A percentile compares a stretch with the other conserved stretches of the same genome.
phyloP scores from a whole-genome alignment of 1,140 invertebrate species.

The Brachionus rubens region DNA sequence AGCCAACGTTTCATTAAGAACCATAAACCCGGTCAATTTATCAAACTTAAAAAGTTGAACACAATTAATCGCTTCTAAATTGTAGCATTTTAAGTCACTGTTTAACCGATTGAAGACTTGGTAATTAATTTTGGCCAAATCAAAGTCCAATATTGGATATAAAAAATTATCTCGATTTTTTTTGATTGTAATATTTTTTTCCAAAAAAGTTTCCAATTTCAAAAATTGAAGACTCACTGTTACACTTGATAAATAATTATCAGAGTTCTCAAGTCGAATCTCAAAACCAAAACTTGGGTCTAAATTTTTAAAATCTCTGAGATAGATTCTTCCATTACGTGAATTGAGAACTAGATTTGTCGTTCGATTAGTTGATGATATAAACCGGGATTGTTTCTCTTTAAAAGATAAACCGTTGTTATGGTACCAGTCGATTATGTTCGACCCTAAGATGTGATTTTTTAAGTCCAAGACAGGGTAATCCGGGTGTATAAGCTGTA shows the following conservation, averaged over 20 bases:
- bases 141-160: background rate
- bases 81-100: background rate
- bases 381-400: background rate
- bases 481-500: background rate
- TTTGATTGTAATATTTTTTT: background rate
- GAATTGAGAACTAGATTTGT: background rate
- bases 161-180: background rate
- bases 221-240: no score
- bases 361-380: background rate
- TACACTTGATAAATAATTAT: background rate
- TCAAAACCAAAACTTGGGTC: background rate
- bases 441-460: background rate
- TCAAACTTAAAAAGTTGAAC: background rate
- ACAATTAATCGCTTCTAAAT: background rate
- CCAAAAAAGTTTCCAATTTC: background rate
- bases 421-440: background rate
- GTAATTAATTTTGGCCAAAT: background rate
- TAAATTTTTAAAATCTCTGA: background rate
- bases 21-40: background rate
- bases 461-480: background rate
- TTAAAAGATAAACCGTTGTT: no score
- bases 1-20: background rate
- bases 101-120: background rate
- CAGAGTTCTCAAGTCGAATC: background rate
- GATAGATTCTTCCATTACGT: background rate